Conservation (phyloP, 1,140 invertebrate genomes). For the Trachymyrmex cornetzi region DNA sequence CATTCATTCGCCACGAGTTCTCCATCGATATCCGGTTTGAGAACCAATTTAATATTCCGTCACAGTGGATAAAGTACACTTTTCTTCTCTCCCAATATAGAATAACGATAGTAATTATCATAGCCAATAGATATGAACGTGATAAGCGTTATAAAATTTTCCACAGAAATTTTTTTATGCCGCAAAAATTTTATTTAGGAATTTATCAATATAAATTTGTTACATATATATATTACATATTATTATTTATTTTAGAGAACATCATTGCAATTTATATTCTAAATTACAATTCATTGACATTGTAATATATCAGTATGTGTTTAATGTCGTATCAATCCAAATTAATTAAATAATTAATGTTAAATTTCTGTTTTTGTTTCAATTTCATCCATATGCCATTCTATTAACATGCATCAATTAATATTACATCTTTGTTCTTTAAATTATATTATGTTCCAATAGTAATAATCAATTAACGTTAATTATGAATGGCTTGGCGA, state of each 20-base stretch:
- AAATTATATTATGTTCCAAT: neutral
- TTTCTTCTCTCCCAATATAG: neutral
- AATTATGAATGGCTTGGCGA: neutral
- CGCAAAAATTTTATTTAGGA: neutral
- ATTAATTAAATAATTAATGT: neutral
- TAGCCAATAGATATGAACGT: neutral
- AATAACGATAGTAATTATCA: slow-evolving; percentile 45
- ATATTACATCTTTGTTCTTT: neutral
- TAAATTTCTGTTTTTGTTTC: slow-evolving; percentile 7
- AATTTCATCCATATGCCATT: neutral
- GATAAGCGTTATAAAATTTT: neutral
- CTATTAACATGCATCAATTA: neutral
- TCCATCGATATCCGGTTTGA: slow-evolving; percentile 48
- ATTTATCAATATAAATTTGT: neutral
- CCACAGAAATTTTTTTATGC: neutral
- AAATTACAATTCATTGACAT: neutral
- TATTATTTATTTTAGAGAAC: neutral
- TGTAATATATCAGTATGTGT: neutral
- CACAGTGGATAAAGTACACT: slow-evolving; percentile 11
- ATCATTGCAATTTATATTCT: neutral
- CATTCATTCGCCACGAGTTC: neutral
- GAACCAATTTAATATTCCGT: slow-evolving; percentile 50
- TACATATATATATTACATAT: neutral
- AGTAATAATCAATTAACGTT: neutral
- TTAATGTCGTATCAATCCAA: neutral